Percentiles rank a stretch among this genome's conserved stretches.
These are phyloP conservation scores for Oenanthe oenanthe DNA, from an alignment of 2,113 vertebrate species.

Conservation along the genomic window DNA sequence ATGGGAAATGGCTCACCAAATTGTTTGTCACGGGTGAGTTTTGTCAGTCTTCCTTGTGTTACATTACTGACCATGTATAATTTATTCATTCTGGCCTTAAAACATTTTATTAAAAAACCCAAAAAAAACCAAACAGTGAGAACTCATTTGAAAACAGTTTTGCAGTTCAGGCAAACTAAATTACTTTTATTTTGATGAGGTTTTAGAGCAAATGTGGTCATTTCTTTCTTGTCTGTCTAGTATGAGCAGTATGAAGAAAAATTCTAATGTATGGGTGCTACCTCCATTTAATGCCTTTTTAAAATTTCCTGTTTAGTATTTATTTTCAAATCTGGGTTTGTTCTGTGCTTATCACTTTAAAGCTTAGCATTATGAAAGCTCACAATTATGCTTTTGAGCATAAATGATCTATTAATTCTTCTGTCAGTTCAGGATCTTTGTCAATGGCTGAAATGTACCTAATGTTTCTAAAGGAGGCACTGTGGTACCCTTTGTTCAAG, in stretches of 20 bases:
- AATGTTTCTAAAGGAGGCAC: neutral
- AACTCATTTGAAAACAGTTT: neutral
- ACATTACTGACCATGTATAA: neutral
- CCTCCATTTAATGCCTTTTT: neutral
- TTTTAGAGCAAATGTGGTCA: neutral
- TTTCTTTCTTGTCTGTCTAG: neutral
- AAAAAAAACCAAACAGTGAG: neutral
- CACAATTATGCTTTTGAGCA: neutral
- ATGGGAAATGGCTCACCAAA: neutral
- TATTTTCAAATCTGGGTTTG: neutral
- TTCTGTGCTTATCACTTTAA: neutral
- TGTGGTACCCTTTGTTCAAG: neutral
- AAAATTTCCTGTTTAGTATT: neutral
- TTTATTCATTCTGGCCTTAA: neutral
- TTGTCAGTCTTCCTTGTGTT: neutral
- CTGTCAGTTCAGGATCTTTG: neutral
- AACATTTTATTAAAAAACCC: neutral
- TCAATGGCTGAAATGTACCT: neutral
- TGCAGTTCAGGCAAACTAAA: neutral
- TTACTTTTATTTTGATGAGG: neutral
- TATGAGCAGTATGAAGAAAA: neutral
- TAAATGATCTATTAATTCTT: neutral
- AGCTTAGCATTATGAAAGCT: neutral
- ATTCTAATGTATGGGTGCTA: neutral
- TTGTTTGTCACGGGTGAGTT: neutral